Base-by-base conservation (phyloP, 2,888 invertebrate genomes). In the Xylophagus ater region DNA sequence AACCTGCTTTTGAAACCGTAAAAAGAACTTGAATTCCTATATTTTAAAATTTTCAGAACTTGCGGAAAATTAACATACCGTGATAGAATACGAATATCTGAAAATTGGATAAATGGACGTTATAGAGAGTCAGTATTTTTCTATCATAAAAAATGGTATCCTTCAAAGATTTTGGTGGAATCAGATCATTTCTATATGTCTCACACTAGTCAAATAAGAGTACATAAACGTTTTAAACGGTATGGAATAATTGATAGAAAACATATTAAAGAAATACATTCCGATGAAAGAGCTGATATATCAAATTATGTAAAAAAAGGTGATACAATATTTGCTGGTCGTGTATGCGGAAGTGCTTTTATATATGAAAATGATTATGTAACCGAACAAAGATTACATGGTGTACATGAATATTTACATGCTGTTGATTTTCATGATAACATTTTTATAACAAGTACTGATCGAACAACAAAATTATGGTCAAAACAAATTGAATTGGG, bases 21-120 rank as follows among this genome's bases (percentile, higher is more conserved):
- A 26, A 8, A 12, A 26, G 6, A 26, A n/a, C 13, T 12, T 26
- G 8, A 6, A 3, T 6, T 2, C 8, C 12, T 10, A 12, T n/a
- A n/a, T 26, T n/a, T 12, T 26, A 10, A 9, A 10, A 10, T 4
- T 43, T 47, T 5, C 35, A 63, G 62, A 41, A 62, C 60, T 21
- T 49, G 47, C 31, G 45, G 46, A 2, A 58, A 53, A 53, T 56
- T 53, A 28, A 59, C 54, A 19, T 58, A 51, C 43, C 60, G 45
- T 21, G 66, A 51, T 49, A 60, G 51, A 34, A 55, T 51, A 47
- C 60, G 47, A 56, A 58, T 55, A 55, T 64, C 53, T 55, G 62
- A 60, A n/a, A 74, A 76, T 50, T 76, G 76, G 76, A 51, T 62
- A n/a, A 59, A 57, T 32, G 76, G 74, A 2, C 58, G 58, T 34